phyloP scores from a whole-genome alignment of 2,888 invertebrate genomes.

The Sipha maydis region DNA sequence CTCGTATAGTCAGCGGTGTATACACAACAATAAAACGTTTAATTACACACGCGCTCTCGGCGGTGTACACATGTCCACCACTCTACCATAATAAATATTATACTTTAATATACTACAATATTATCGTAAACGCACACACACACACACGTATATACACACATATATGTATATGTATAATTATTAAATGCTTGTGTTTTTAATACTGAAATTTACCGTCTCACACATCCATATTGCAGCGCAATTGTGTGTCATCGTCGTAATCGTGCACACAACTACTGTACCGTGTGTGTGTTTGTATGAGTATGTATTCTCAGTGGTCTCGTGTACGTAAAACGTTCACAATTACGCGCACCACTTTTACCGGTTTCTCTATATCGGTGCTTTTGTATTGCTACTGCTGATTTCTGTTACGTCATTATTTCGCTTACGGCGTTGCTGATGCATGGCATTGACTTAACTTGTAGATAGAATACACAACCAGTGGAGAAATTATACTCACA shows the following conservation, averaged over 20 bases:
- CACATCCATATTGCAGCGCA: not conserved
- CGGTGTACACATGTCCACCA: constrained; percentile 44
- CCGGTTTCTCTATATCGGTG: not conserved
- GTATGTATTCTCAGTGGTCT: not conserved
- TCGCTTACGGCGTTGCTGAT: not conserved
- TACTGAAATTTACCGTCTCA: not conserved
- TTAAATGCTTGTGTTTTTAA: not conserved
- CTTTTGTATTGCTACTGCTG: not conserved
- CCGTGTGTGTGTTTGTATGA: not conserved
- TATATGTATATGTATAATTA: too few species aligned
- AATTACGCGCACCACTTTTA: not conserved
- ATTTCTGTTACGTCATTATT: not conserved
- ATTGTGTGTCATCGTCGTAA: not conserved
- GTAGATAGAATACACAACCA: not conserved
- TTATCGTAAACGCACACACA: not conserved
- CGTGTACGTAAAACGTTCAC: not conserved
- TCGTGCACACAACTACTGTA: not conserved
- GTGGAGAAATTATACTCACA: not conserved
- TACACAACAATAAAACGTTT: constrained; percentile 59
- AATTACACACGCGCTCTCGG: constrained; percentile 51
- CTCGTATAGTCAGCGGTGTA: constrained; percentile 30
- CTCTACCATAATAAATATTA: not conserved
- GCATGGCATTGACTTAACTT: not conserved
- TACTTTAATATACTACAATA: not conserved
- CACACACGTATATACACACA: too few species aligned